A percentile compares a stretch with the other conserved stretches of the same genome.
Conservation (phyloP, 2,888 invertebrate species). For the Rhamphomyia laevipes region DNA sequence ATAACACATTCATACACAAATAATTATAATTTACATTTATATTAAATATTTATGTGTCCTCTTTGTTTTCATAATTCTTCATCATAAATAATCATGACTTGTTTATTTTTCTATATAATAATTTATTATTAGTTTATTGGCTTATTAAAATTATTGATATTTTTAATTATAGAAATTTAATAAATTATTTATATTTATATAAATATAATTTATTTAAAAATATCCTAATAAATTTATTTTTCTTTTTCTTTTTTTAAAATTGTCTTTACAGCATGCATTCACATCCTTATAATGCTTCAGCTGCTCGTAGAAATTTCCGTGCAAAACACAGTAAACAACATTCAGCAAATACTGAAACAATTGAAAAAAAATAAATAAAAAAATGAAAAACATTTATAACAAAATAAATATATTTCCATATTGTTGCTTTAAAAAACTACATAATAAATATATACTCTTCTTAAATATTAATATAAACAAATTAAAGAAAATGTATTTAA, state of each 20-base stretch:
- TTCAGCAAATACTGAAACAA: slow-evolving; percentile 8
- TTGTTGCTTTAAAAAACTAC: too few species aligned
- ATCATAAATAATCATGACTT: too few species aligned
- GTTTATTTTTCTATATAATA: not conserved
- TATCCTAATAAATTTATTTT: not conserved
- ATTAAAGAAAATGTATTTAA: too few species aligned
- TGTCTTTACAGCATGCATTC: slow-evolving; percentile 31
- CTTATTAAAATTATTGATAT: not conserved
- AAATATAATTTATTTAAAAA: too few species aligned
- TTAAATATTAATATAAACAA: too few species aligned
- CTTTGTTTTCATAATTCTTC: not conserved
- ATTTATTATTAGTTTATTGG: not conserved
- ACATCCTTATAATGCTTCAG: slow-evolving; percentile 35
- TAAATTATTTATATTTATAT: not conserved
- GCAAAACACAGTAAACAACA: slow-evolving; percentile 25
- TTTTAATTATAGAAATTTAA: not conserved
- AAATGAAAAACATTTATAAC: not conserved
- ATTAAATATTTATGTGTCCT: too few species aligned
- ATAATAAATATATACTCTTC: too few species aligned
- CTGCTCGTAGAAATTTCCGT: slow-evolving; percentile 31
- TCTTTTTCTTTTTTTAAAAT: slow-evolving; percentile 9
- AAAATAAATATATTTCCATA: slow-evolving; percentile 2
- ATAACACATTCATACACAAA: too few species aligned
- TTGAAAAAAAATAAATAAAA: slow-evolving; percentile 1
- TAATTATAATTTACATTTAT: too few species aligned